Evolutionary conservation across 2,797 vertebrate genomes (phyloP), one percentile per base, ranked within the genome.

Genomic region (Rhabdophis nuchalis): DNA sequence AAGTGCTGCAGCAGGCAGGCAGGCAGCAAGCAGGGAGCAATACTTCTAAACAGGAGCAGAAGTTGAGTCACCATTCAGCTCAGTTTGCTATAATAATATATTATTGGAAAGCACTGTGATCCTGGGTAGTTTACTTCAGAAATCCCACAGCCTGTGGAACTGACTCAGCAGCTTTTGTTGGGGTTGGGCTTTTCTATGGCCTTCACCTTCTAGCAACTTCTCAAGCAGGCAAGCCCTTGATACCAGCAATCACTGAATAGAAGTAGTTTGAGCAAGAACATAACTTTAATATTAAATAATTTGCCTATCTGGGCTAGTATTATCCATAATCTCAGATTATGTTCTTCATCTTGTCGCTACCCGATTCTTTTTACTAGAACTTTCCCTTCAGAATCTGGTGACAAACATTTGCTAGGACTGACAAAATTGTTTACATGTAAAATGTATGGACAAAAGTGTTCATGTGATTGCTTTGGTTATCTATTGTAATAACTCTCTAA

Each of bases 311-410:
- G 18, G 36, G 32, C 8, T 41, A 41, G 18, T 77, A 41, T 41
- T 77, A 41, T 41, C 36, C 36, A 77, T 18, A 10, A 41, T 77
- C 18, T 77, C 36, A 23, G 32, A 23, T 77, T 41, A 77, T 13
- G 72, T 77, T 23, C 18, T 18, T 41, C 36, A 41, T 8, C 36
- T 77, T 77, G 36, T 77, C 11, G 18, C 36, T 77, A 18, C 36
- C 72, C 20, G 41, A 41, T 25, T 5, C 3, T 46, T 77, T 41
- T 41, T 46, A 23, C 36, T 77, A 46, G 36, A 77, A 0, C 25
- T 72, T 89, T 13, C 13, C 13, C 29, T 16, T 18, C 91, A 12
- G 89, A 89, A 93, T 92, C 52, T 92, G 18, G 61, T 92, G 60
- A 46, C 57, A 91, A 18, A 50, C 88, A 0, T 16, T 82, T 7